Evolutionary conservation across 2,113 vertebrate species (phyloP), one percentile per base, ranked within the genome.

Genomic region (Pandion haliaetus): DNA sequence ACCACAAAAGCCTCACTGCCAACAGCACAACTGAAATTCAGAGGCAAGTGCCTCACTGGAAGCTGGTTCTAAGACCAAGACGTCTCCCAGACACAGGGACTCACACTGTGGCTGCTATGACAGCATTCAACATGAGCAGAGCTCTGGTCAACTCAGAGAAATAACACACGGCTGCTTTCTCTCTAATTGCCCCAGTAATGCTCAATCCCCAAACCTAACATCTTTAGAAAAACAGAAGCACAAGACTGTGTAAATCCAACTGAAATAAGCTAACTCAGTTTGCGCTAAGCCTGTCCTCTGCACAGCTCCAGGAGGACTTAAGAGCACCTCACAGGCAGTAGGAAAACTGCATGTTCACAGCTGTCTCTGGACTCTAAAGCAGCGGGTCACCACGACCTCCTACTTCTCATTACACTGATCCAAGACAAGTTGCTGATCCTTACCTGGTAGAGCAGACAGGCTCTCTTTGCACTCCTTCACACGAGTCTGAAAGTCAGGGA

Each of bases 401-500:
- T 34, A 0, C 17, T 36, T 84, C 8, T 47, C 24, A 40, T 3
- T 7, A 44, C 71, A 57, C 12, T 8, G 42, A 49, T 14, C 20
- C 71, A 65, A 63, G 49, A 36, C 18, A 31, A 36, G 49, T 0
- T 65, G 50, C 42, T 72, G 73, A 20, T 49, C 52, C 19, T 16
- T 17, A 65, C 94, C 82, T 4, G 93, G 86, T 3, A 86, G 57
- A 2, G 87, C 62, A 50, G 97, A 65, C 57, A 97, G 86, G 2
- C 94, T 97, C 84, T 93, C 94, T 83, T 93, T 98, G 88, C 98
- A 99, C 70, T 99, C 97, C 86, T 99, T 98, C 91, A 99, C 98
- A 17, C 98, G 97, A 25, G 97, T 92, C 93, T 99, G 96, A 90
- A 99, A 99, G 84, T 98, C 96, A 18, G 99, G 99, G 19, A 99